phyloP scores from a whole-genome alignment of 2,888 invertebrate genomes.

The Drosophila falleni region DNA sequence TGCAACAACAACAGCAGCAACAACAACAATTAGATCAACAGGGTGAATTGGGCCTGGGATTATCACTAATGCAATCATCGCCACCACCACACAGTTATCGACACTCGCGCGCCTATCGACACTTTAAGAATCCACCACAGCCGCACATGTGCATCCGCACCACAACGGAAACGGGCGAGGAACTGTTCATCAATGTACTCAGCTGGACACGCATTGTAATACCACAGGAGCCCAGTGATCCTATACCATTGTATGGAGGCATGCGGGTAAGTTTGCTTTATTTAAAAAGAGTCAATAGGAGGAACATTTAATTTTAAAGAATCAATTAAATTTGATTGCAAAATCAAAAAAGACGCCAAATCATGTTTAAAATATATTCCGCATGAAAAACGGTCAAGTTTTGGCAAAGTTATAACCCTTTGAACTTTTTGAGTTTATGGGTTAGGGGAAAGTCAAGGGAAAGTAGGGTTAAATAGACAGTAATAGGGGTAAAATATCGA shows the following conservation, averaged over 20 bases:
- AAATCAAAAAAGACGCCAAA: too few species aligned
- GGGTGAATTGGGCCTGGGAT: constrained; percentile 61
- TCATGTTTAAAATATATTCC: too few species aligned
- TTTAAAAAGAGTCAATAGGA: too few species aligned
- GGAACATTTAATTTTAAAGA: too few species aligned
- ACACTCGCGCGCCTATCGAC: constrained; percentile 88
- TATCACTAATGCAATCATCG: constrained; percentile 84
- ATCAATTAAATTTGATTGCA: too few species aligned
- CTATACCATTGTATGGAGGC: constrained; percentile 90
- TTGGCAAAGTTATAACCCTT: too few species aligned
- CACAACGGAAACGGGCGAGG: constrained; percentile 86
- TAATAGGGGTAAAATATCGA: too few species aligned
- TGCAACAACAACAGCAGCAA: constrained; percentile 37
- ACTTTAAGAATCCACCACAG: constrained; percentile 91
- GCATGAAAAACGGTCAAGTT: too few species aligned
- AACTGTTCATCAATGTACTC: constrained; percentile 89
- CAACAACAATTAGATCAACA: constrained; percentile 57
- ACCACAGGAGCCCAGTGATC: constrained; percentile 88
- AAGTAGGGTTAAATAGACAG: too few species aligned
- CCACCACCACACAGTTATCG: constrained; percentile 87
- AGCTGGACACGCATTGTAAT: constrained; percentile 91
- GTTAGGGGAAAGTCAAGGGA: too few species aligned
- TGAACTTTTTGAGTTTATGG: too few species aligned
- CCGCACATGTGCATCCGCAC: constrained; percentile 91
- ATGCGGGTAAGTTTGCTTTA: constrained; percentile 87